A percentile compares a stretch with the other conserved stretches of the same genome.
These are phyloP conservation scores for Sphecodes monilicornis DNA, from an alignment of 2,888 invertebrate genomes.

Conservation along the genomic window DNA sequence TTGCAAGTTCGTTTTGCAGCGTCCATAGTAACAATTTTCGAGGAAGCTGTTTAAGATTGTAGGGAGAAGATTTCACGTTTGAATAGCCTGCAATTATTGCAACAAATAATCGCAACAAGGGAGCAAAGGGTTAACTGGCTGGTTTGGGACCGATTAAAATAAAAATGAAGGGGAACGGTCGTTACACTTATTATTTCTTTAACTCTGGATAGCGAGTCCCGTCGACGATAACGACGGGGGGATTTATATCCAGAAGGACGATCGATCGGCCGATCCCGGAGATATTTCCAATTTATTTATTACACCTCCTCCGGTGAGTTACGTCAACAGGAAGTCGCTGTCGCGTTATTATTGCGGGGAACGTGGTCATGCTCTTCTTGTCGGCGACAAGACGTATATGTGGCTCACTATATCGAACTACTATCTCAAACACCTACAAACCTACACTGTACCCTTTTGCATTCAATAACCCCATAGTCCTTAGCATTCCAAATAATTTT, in stretches of 20 bases:
- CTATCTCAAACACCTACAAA: background rate
- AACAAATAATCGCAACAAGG: background rate
- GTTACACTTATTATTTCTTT: constrained; percentile 56
- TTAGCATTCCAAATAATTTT: too few relatives aligned
- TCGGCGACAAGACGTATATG: background rate
- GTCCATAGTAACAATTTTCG: background rate
- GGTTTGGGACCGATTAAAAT: constrained; percentile 16
- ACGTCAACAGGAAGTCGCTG: constrained; percentile 41
- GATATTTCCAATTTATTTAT: constrained; percentile 62
- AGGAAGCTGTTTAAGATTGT: background rate
- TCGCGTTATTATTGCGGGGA: constrained; percentile 44
- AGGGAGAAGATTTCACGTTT: background rate
- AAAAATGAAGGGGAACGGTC: background rate
- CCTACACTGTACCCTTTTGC: background rate
- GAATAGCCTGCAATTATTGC: background rate
- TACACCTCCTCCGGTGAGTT: constrained; percentile 23
- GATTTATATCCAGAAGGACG: constrained; percentile 49
- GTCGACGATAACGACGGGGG: constrained; percentile 19
- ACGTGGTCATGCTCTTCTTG: constrained; percentile 29
- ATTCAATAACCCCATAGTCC: background rate
- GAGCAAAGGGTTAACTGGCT: background rate
- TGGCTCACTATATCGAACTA: background rate
- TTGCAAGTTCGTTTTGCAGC: background rate
- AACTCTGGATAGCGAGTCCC: constrained; percentile 41
- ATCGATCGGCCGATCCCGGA: constrained; percentile 45